phyloP scores from a whole-genome alignment of 2,888 invertebrate species.

The Cephus pygmeus region DNA sequence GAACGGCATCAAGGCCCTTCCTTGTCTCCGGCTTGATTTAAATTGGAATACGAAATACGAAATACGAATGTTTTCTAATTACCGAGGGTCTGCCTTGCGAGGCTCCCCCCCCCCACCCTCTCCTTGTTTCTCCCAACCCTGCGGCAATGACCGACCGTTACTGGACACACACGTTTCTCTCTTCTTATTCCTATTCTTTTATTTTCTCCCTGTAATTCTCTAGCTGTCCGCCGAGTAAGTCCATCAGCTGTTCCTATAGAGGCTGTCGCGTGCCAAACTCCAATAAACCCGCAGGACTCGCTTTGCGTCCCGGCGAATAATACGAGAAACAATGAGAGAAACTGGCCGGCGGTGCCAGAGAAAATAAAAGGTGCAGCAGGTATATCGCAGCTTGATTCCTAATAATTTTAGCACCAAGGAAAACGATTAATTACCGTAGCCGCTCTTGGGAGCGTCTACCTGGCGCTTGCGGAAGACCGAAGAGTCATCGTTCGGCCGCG shows the following conservation, averaged over 20 bases:
- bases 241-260: neutral
- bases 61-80: slow-evolving; percentile 50
- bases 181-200: neutral
- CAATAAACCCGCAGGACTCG: neutral
- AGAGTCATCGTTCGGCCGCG: slow-evolving; percentile 1
- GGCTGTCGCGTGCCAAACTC: neutral
- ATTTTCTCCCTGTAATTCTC: neutral
- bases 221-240: neutral
- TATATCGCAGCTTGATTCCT: neutral
- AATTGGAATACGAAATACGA: slow-evolving; percentile 52
- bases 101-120: neutral
- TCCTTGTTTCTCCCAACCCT: neutral
- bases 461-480: slow-evolving; percentile 1
- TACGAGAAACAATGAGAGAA: neutral
- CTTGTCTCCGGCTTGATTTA: slow-evolving; percentile 44
- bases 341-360: neutral
- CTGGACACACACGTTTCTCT: neutral
- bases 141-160: neutral
- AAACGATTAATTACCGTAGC: neutral
- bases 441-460: neutral
- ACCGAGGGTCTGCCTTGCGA: slow-evolving; percentile 18
- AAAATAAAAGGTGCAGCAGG: neutral
- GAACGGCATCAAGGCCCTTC: slow-evolving; percentile 19
- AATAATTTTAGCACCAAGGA: slow-evolving; percentile 3
- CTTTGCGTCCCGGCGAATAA: neutral